A percentile compares a stretch with the other conserved stretches of the same genome.
phyloP scores from a whole-genome alignment of 2,113 vertebrate genomes.

The Setophaga coronata region DNA sequence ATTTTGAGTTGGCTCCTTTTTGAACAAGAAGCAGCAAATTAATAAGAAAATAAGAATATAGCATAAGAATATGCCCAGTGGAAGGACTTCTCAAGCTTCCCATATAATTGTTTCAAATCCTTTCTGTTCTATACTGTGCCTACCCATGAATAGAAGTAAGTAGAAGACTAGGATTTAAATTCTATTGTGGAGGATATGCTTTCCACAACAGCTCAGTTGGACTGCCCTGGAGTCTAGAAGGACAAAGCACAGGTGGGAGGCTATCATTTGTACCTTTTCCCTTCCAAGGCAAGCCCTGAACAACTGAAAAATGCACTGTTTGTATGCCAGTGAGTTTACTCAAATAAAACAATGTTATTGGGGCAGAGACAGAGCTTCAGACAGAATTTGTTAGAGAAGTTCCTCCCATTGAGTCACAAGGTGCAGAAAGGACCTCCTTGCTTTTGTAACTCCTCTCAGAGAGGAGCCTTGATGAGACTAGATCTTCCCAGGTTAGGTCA shows the following conservation, averaged over 20 bases:
- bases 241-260: neutral
- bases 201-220: neutral
- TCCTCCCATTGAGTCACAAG: neutral
- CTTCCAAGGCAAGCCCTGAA: neutral
- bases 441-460: neutral
- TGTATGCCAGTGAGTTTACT: neutral
- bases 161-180: neutral
- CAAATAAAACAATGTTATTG: neutral
- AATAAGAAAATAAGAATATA: neutral
- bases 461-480: neutral
- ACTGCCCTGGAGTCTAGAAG: neutral
- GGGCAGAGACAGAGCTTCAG: neutral
- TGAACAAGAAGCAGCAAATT: neutral
- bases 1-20: neutral
- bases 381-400: neutral
- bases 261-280: neutral
- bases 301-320: neutral
- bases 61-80: neutral
- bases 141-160: neutral
- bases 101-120: neutral
- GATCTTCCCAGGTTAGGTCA: neutral
- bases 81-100: neutral
- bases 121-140: neutral
- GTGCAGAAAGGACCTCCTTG: neutral
- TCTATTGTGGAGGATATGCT: neutral